Conservation (phyloP, 2,113 vertebrate species). For the Myotis brandtii region DNA sequence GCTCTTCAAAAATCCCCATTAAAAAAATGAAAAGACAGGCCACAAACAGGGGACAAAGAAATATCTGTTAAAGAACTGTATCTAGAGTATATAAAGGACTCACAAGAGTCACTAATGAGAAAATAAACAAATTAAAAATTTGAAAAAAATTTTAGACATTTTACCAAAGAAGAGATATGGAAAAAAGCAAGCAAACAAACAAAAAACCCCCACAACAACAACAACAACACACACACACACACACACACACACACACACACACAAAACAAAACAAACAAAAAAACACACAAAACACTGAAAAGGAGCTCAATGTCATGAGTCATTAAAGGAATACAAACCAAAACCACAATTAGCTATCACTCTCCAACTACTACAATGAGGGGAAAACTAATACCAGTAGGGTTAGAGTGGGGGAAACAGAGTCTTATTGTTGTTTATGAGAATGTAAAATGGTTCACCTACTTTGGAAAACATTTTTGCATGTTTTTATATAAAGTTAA, state of each 20-base stretch:
- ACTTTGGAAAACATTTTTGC: background rate
- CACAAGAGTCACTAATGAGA: background rate
- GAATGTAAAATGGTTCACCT: background rate
- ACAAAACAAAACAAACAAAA: too few relatives aligned
- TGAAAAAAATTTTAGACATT: background rate
- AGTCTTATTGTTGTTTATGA: background rate
- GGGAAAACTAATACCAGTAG: background rate
- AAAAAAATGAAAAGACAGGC: background rate
- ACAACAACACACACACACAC: background rate
- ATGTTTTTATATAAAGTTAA: background rate
- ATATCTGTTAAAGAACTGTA: background rate
- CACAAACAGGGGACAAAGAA: background rate
- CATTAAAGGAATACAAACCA: background rate
- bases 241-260: too few relatives aligned
- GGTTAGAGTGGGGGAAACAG: background rate
- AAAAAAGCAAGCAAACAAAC: background rate
- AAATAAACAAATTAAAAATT: conserved; percentile 23
- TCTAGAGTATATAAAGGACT: background rate
- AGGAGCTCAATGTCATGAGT: background rate
- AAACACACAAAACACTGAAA: background rate
- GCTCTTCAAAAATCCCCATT: background rate
- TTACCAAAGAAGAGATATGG: background rate
- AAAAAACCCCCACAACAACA: background rate
- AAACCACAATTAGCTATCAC: background rate
- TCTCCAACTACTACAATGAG: background rate